These are phyloP conservation scores for Coracias cyanogaster DNA, from an alignment of 2,797 vertebrate species.

Conservation along the genomic window DNA sequence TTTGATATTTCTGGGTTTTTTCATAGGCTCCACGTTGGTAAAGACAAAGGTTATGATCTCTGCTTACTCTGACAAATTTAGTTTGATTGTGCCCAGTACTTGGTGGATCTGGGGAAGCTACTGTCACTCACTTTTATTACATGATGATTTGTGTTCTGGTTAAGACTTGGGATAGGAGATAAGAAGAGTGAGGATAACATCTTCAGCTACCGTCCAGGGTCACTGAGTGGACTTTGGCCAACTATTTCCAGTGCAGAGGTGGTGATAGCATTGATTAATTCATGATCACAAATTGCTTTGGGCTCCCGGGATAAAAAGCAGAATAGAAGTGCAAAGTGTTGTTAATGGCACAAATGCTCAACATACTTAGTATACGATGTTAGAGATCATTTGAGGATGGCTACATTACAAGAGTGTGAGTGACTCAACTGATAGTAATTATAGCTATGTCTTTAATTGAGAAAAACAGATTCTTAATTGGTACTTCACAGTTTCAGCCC, in stretches of 20 bases:
- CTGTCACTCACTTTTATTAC: background rate
- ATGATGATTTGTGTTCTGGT: background rate
- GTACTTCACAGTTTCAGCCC: background rate
- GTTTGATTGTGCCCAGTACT: background rate
- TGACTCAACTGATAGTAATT: constrained; percentile 49
- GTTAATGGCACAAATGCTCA: background rate
- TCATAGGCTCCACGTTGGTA: background rate
- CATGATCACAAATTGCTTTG: constrained; percentile 39
- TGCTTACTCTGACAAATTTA: background rate
- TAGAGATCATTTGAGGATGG: constrained; percentile 40
- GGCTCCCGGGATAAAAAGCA: constrained; percentile 24
- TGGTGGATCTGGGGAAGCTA: background rate
- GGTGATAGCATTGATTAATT: constrained; percentile 38
- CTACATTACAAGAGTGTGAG: background rate
- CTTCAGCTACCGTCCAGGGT: background rate
- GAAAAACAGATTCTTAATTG: constrained; percentile 46
- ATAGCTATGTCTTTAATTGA: constrained; percentile 49
- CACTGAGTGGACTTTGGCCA: background rate
- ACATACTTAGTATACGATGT: background rate
- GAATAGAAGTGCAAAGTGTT: background rate
- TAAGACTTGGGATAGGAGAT: background rate
- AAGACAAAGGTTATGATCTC: background rate
- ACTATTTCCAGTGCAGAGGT: background rate
- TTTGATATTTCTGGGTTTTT: background rate
- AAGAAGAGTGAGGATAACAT: background rate